Evolutionary conservation across 2,888 invertebrate genomes (phyloP).

Genomic region (Andrena minutula): DNA sequence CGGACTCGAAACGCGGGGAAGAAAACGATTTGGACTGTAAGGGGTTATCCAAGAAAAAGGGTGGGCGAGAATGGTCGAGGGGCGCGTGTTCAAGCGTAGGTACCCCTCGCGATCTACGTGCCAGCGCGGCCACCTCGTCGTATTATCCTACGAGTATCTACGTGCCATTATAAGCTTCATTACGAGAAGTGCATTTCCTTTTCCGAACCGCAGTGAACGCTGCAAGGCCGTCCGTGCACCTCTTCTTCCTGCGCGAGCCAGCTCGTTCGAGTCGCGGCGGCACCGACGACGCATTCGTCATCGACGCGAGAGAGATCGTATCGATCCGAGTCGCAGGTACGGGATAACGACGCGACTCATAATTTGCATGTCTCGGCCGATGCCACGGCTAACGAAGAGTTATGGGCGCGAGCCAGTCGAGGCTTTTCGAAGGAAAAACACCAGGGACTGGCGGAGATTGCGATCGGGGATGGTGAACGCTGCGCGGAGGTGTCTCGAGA

Average conservation of each 20-base stretch:
- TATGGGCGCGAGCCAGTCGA: slow-evolving; percentile 52
- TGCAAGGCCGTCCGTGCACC: slow-evolving; percentile 61
- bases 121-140: slow-evolving; percentile 53
- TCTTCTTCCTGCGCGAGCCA: slow-evolving; percentile 40
- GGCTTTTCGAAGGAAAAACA: slow-evolving; percentile 49
- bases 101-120: slow-evolving; percentile 39
- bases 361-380: slow-evolving; percentile 70
- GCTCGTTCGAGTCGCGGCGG: slow-evolving; percentile 29
- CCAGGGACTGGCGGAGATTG: slow-evolving; percentile 45
- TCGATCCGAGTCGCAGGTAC: slow-evolving; percentile 56
- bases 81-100: background rate
- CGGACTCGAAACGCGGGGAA: slow-evolving; percentile 24
- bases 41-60: background rate
- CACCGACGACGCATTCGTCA: slow-evolving; percentile 59
- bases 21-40: background rate
- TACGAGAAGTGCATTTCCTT: slow-evolving; percentile 73
- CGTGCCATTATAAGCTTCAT: slow-evolving; percentile 73
- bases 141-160: slow-evolving; percentile 60
- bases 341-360: slow-evolving; percentile 63
- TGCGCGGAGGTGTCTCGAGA: background rate
- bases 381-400: slow-evolving; percentile 68
- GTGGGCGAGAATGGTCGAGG: background rate
- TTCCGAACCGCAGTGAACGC: slow-evolving; percentile 53
- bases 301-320: slow-evolving; percentile 59
- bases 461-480: slow-evolving; percentile 44